Percentiles rank a stretch among this genome's conserved stretches.
phyloP scores from a whole-genome alignment of 2,113 vertebrate species.

The Paralichthys olivaceus region DNA sequence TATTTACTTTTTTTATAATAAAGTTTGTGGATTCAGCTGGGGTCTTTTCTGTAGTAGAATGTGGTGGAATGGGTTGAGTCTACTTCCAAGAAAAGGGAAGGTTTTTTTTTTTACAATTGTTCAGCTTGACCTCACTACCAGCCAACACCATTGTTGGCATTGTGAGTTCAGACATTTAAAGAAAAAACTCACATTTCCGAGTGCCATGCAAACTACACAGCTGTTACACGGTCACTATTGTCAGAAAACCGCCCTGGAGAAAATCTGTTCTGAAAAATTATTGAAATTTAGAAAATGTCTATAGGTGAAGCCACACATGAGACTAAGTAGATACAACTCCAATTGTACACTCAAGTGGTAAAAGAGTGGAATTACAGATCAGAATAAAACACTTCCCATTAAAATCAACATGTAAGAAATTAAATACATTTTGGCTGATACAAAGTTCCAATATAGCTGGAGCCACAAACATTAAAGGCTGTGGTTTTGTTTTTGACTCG shows the following conservation, averaged over 20 bases:
- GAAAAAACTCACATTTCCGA: neutral
- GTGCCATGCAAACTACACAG: neutral
- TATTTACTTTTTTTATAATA: slow-evolving; percentile 44
- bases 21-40: slow-evolving; percentile 33
- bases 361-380: neutral
- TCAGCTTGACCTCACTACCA: neutral
- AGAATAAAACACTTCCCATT: neutral
- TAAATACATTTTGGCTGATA: too few species aligned
- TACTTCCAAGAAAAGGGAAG: neutral
- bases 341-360: neutral
- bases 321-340: neutral
- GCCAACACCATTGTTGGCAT: neutral
- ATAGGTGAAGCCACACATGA: neutral
- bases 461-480: too few species aligned
- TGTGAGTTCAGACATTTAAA: too few species aligned
- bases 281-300: neutral
- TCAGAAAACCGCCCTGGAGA: neutral
- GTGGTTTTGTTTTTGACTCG: too few species aligned
- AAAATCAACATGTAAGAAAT: too few species aligned
- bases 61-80: neutral
- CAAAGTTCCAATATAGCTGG: too few species aligned
- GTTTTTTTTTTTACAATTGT: neutral
- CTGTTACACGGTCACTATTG: neutral
- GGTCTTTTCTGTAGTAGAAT: neutral
- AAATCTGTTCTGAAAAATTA: neutral